A percentile compares a stretch with the other conserved stretches of the same genome.
Evolutionary conservation across 2,888 invertebrate species (phyloP).

Genomic region (Andricus quercusramuli): DNA sequence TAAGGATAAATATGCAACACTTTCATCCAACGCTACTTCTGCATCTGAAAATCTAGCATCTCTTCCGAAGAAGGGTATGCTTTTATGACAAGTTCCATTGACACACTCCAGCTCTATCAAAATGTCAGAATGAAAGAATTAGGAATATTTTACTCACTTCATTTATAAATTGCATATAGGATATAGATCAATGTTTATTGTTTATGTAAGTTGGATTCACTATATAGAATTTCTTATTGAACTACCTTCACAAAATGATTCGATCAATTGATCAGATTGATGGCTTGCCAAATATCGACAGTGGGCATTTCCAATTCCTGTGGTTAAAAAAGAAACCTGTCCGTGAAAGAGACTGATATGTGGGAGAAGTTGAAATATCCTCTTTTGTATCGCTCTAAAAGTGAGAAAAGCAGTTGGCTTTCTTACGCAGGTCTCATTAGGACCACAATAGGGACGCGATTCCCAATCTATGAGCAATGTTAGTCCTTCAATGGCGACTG

Average conservation of each 20-base stretch:
- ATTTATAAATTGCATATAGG: too few relatives aligned
- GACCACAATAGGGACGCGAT: background rate
- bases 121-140: background rate
- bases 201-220: too few relatives aligned
- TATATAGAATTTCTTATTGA: background rate
- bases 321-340: slow-evolving; percentile 54
- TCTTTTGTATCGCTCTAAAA: slow-evolving; percentile 56
- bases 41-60: background rate
- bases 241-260: slow-evolving; percentile 9
- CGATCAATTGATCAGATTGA: background rate
- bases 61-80: slow-evolving; percentile 54
- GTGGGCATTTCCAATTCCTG: slow-evolving; percentile 56
- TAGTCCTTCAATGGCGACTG: slow-evolving; percentile 54
- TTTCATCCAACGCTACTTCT: slow-evolving; percentile 28
- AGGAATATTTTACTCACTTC: too few relatives aligned
- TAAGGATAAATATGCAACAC: slow-evolving; percentile 52
- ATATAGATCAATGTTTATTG: too few relatives aligned
- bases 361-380: slow-evolving; percentile 59
- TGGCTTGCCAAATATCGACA: slow-evolving; percentile 57
- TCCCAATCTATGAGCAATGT: slow-evolving; percentile 5
- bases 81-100: slow-evolving; percentile 56
- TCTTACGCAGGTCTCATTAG: slow-evolving; percentile 16
- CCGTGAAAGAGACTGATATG: slow-evolving; percentile 62
- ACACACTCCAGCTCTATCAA: slow-evolving; percentile 51
- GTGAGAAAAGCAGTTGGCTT: slow-evolving; percentile 39